A percentile compares a stretch with the other conserved stretches of the same genome.
Evolutionary conservation across 1,140 invertebrate genomes (phyloP).

Genomic region (Heliconius hermathena): DNA sequence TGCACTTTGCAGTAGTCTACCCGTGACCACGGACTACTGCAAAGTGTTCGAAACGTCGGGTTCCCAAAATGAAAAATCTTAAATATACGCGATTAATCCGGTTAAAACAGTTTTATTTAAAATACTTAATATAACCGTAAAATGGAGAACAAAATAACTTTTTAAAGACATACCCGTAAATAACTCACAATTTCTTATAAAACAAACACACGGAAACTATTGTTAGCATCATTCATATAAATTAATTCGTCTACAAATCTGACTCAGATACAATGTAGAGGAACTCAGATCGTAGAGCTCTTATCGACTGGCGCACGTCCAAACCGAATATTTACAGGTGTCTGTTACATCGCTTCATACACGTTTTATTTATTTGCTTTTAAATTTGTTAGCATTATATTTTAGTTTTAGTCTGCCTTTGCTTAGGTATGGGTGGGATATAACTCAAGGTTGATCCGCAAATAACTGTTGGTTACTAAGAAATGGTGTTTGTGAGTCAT

Average conservation of each 20-base stretch:
- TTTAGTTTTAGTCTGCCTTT: constrained; percentile 1
- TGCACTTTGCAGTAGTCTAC: too few relatives aligned
- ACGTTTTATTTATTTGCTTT: constrained; percentile 14
- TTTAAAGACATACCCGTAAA: too few relatives aligned
- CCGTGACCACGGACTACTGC: too few relatives aligned
- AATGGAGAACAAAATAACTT: too few relatives aligned
- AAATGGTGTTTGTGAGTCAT: not conserved
- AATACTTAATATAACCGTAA: too few relatives aligned
- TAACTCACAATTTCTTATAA: too few relatives aligned
- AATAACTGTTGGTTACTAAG: not conserved
- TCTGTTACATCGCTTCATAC: constrained; percentile 2
- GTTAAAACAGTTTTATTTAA: too few relatives aligned
- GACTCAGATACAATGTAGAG: constrained; percentile 22
- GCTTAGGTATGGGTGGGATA: not conserved
- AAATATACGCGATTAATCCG: too few relatives aligned
- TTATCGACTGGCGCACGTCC: constrained; percentile 18
- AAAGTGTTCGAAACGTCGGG: too few relatives aligned
- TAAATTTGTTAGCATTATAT: constrained; percentile 10
- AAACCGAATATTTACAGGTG: constrained; percentile 9
- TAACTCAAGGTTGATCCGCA: not conserved
- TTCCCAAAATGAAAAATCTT: too few relatives aligned
- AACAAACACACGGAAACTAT: not conserved
- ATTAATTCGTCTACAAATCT: constrained; percentile 22
- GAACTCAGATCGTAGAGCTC: constrained; percentile 15
- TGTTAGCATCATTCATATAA: constrained; percentile 13